Conservation (phyloP, 1,140 invertebrate genomes). For the Mya arenaria region DNA sequence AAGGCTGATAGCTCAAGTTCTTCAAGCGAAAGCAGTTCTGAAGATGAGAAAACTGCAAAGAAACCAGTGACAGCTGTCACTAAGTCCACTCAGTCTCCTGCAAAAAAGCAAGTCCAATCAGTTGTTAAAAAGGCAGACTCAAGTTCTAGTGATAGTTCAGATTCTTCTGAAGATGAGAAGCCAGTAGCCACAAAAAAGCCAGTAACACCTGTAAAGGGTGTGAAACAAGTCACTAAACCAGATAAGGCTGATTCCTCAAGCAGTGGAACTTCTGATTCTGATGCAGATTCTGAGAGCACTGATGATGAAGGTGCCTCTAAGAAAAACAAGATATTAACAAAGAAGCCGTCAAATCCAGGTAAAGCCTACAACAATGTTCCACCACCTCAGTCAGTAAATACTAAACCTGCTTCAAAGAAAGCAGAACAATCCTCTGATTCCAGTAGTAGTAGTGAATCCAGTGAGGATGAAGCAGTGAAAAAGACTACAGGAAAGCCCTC, state of each 20-base stretch:
- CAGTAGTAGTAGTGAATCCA: conserved; percentile 40
- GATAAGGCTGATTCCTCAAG: conserved; percentile 30
- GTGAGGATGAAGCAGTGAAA: conserved; percentile 42
- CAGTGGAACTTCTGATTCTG: conserved; percentile 63
- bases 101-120: no score
- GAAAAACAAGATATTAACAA: conserved; percentile 48
- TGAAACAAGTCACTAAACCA: no score
- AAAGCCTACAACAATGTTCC: conserved; percentile 59
- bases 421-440: conserved; percentile 5
- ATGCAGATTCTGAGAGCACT: conserved; percentile 66
- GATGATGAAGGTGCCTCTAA: conserved; percentile 51
- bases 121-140: conserved; percentile 14
- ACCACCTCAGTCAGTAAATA: conserved; percentile 34
- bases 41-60: neutral
- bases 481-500: conserved; percentile 48
- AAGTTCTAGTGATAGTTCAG: conserved; percentile 23
- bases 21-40: no score
- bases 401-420: neutral
- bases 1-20: no score
- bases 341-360: conserved; percentile 18
- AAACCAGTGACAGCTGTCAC: neutral
- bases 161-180: conserved; percentile 41
- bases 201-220: neutral
- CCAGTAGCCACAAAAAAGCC: neutral
- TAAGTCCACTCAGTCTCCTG: neutral